Evolutionary conservation across 2,888 invertebrate species (phyloP).

Genomic region (Clunio marinus): DNA sequence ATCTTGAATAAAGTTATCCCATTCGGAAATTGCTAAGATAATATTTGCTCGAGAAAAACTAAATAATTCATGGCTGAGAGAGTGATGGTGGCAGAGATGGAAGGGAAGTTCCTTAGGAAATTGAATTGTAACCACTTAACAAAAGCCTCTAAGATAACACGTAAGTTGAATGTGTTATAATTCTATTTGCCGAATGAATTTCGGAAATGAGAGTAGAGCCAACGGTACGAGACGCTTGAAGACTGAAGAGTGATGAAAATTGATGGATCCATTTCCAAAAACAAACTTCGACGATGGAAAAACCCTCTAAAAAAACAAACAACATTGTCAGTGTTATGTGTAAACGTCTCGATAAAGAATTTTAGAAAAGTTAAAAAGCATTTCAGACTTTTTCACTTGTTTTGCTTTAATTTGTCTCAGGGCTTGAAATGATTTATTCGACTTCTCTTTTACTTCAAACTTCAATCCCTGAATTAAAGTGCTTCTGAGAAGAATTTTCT

Average conservation of each 20-base stretch:
- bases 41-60: constrained; percentile 1
- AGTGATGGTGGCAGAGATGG: background rate
- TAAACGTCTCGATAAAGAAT: too few relatives aligned
- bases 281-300: background rate
- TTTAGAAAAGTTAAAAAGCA: too few relatives aligned
- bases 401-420: too few relatives aligned
- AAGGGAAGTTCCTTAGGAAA: constrained; percentile 10
- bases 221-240: too few relatives aligned
- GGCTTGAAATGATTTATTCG: too few relatives aligned
- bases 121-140: constrained; percentile 17
- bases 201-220: background rate
- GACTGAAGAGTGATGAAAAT: constrained; percentile 8
- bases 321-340: too few relatives aligned
- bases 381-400: too few relatives aligned
- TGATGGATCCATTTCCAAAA: constrained; percentile 29
- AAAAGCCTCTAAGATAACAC: constrained; percentile 31
- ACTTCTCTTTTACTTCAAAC: too few relatives aligned
- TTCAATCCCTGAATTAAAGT: too few relatives aligned
- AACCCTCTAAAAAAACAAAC: background rate
- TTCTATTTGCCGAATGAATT: constrained; percentile 18
- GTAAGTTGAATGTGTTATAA: constrained; percentile 19
- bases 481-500: too few relatives aligned
- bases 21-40: background rate
- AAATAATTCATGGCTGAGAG: background rate
- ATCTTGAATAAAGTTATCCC: background rate